Percentiles rank a stretch among this genome's conserved stretches.
Conservation (phyloP, 2,113 vertebrate species). For the Nycticorax nycticorax region DNA sequence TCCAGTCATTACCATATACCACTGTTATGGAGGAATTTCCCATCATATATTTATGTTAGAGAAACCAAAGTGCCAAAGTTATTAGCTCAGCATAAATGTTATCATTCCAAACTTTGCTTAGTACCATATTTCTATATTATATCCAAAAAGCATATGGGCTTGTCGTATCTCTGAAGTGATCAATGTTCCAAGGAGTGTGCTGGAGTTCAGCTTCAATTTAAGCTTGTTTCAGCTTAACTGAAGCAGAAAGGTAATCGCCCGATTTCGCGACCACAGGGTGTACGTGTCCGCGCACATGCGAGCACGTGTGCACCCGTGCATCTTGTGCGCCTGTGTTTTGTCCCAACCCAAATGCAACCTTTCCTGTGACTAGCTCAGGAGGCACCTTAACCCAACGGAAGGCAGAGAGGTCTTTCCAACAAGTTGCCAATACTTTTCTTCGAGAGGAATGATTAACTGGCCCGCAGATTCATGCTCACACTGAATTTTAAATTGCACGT, state of each 20-base stretch:
- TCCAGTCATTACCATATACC: background rate
- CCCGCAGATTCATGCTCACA: background rate
- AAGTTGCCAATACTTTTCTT: background rate
- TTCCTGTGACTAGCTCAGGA: background rate
- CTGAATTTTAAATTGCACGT: background rate
- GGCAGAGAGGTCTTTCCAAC: background rate
- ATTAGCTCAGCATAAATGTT: slow-evolving; percentile 33
- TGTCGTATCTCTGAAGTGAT: slow-evolving; percentile 10
- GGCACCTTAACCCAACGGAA: slow-evolving; percentile 10
- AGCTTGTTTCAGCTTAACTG: background rate
- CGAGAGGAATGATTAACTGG: background rate
- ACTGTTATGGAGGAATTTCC: background rate
- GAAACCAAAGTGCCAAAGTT: slow-evolving; percentile 39
- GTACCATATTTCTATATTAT: background rate
- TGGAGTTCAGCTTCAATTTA: background rate
- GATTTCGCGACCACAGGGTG: background rate
- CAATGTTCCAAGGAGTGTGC: background rate
- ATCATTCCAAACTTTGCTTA: slow-evolving; percentile 6
- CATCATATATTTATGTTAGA: slow-evolving; percentile 11
- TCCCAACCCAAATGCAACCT: background rate
- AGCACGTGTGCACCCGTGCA: background rate
- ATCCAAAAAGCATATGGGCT: background rate
- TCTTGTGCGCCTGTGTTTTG: background rate
- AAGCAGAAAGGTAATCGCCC: background rate
- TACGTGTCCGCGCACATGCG: fast-evolving